Evolutionary conservation across 2,113 vertebrate species (phyloP), one percentile per base, ranked within the genome.

Genomic region (Nycticebus coucang): DNA sequence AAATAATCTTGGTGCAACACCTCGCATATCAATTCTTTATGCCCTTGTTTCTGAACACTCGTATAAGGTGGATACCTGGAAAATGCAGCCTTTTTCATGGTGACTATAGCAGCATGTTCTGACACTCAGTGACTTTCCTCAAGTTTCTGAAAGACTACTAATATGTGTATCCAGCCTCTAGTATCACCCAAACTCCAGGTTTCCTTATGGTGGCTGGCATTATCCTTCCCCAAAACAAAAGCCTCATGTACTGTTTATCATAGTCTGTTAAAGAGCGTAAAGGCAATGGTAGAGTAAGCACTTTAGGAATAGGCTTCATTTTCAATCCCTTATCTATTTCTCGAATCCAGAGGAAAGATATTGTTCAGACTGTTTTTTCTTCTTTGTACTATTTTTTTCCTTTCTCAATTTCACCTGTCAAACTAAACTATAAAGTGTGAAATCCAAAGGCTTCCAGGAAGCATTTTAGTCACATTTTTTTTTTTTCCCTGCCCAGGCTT

Each of bases 391-490:
- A n/a, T 83, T 69, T 24, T 26, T 41, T 2, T 41, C 12, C 0
- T 28, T 77, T 84, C 28, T 81, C 62, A 91, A 28, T 92, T 84
- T 92, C 55, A 93, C 60, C 28, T 83, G 12, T 41, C 35, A 57
- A 64, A 96, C 15, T 87, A 2, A 1, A 55, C 4, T 5, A 10
- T 4, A 68, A 81, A 80, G 8, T 83, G 74, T 94, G 94, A 95
- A 72, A 87, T 77, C 2, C 79, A 72, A 59, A 95, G 41, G 37
- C 57, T 86, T 91, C n/a, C 82, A 80, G 33, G 35, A 89, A 93
- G 85, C 4, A 69, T 2, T 66, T 15, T 72, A 68, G 4, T 50
- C 59, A 68, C 6, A 45, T 71, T 60, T 59, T 79, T n/a, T 71
- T 60, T 59, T 59, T 15, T 50, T 53, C 12, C 19, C 62, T 86